phyloP scores from a whole-genome alignment of 2,113 vertebrate species.

The Megaceryle maxima region DNA sequence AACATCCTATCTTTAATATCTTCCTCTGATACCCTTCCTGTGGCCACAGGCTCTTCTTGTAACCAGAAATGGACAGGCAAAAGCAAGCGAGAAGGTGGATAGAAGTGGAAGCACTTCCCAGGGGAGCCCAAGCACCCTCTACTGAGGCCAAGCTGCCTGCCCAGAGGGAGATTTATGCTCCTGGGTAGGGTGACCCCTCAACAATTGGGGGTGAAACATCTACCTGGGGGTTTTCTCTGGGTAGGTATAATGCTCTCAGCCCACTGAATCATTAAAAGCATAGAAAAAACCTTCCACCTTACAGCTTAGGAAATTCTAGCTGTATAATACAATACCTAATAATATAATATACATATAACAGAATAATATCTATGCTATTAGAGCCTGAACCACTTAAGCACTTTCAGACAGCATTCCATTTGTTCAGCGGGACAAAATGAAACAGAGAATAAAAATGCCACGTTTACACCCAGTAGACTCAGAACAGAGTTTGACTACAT shows the following conservation, averaged over 20 bases:
- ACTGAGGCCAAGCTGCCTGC: neutral
- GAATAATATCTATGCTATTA: neutral
- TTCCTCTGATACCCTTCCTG: neutral
- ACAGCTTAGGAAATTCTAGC: neutral
- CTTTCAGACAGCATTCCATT: neutral
- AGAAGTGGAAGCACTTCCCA: neutral
- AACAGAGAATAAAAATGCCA: neutral
- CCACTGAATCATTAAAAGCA: neutral
- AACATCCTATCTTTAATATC: neutral
- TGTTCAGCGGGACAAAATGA: neutral
- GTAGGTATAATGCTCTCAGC: neutral
- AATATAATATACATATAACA: neutral
- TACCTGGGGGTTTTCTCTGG: fast-evolving
- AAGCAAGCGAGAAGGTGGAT: neutral
- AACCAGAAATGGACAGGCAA: neutral
- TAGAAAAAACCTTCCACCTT: neutral
- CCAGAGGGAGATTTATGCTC: fast-evolving
- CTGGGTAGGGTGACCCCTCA: fast-evolving
- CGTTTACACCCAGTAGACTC: neutral
- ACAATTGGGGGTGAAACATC: neutral
- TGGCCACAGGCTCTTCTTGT: neutral
- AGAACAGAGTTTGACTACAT: neutral
- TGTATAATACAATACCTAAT: neutral
- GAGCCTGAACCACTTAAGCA: neutral
- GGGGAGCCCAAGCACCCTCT: neutral